Evolutionary conservation across 2,888 invertebrate genomes (phyloP), one percentile per base, ranked within the genome.

Genomic region (Eucera pruinosa): DNA sequence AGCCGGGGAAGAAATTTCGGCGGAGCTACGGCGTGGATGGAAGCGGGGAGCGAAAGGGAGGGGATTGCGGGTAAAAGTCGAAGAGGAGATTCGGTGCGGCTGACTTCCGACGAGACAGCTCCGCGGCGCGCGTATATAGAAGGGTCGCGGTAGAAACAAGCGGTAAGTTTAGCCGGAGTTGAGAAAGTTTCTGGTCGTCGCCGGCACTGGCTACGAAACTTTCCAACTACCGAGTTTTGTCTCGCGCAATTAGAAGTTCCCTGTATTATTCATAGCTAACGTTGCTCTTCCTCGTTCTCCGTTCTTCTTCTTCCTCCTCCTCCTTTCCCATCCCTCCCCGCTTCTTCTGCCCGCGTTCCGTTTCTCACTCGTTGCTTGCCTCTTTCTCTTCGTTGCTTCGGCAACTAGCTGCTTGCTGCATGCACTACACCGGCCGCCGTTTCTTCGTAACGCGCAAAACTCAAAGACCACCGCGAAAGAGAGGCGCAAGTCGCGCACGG

Each of bases 171-270:
- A 70, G 77, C 81, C 60, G 64, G 83, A 81, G 84, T 78, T 66
- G 76, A 65, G 70, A 84, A 84, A 84, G 76, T 84, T 84, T 71
- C 73, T 75, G 67, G 67, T 57, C 81, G 72, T 76, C 70, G 54
- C 33, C 70, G 57, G 54, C 69, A 78, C 72, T 76, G 69, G 82
- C 77, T 76, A 75, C 75, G 78, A 81, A 85, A 86, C 81, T 86
- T 85, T 85, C 82, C 79, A 84, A 80, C 85, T 82, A 80, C 60
- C 78, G 81, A 91, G 87, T 91, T 91, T 90, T 88, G 90, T 91
- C 91, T 89, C 88, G 89, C 87, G 90, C 90, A 92, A 91, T 92
- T 91, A 92, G 88, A 91, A 92, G 86, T 91, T 90, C 87, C 87
- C 83, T 89, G 88, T 90, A 91, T 91, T 91, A 92, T 92, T 92